These are phyloP conservation scores for Masticophis lateralis DNA, from an alignment of 2,797 vertebrate species.

Conservation along the genomic window DNA sequence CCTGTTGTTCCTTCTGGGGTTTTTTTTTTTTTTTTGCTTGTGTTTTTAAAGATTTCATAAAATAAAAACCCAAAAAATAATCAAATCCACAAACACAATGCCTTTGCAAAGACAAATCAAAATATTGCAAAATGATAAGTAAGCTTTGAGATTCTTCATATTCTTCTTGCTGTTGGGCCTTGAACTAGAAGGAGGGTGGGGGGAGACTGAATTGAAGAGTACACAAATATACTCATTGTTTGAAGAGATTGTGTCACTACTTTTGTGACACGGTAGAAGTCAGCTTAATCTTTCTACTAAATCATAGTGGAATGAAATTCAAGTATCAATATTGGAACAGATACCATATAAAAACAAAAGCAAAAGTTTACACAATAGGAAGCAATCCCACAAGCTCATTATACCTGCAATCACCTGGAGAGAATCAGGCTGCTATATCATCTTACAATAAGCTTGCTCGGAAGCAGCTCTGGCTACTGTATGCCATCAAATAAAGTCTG, in stretches of 20 bases:
- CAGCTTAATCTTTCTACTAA: not conserved
- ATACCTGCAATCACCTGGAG: not conserved
- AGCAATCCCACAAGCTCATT: not conserved
- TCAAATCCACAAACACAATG: not conserved
- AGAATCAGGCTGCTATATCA: not conserved
- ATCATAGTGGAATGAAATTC: not conserved
- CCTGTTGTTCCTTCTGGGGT: not conserved
- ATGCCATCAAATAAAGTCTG: not conserved
- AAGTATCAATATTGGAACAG: not conserved
- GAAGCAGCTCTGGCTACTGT: not conserved
- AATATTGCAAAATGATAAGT: not conserved
- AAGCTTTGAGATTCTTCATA: not conserved
- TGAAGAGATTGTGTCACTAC: not conserved
- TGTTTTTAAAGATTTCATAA: not conserved
- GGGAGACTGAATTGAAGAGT: not conserved
- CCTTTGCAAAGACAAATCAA: not conserved
- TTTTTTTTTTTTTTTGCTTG: not conserved
- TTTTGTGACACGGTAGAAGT: not conserved
- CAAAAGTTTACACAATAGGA: not conserved
- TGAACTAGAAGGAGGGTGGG: not conserved
- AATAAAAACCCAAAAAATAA: not conserved
- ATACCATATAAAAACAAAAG: not conserved
- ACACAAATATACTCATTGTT: not conserved
- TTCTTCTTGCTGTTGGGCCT: not conserved
- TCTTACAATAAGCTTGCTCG: not conserved